Percentiles rank a stretch among this genome's conserved stretches.
Conservation (phyloP, 1,140 invertebrate genomes). For the Fopius arisanus region DNA sequence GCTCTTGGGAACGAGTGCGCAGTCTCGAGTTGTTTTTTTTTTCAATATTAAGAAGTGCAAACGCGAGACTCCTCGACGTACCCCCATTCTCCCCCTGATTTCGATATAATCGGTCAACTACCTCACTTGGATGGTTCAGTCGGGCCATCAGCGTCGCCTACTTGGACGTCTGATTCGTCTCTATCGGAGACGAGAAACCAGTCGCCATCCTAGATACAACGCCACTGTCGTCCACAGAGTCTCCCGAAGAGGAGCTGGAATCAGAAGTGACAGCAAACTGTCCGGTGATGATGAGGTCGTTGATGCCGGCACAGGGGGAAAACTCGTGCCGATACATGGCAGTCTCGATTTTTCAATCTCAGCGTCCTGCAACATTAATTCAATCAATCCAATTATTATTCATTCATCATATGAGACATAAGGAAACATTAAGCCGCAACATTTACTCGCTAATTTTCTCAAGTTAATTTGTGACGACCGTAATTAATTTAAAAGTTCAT, state of each 20-base stretch:
- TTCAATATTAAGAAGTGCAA: neutral
- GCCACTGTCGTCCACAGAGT: conserved; percentile 62
- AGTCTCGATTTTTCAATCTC: conserved; percentile 58
- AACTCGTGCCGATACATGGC: conserved; percentile 49
- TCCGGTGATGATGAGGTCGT: conserved; percentile 50
- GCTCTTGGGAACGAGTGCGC: conserved; percentile 3
- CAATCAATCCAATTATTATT: neutral
- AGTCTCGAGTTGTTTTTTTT: conserved; percentile 9
- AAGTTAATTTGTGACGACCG: too few species aligned
- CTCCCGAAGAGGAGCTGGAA: conserved; percentile 60
- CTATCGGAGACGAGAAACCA: conserved; percentile 63
- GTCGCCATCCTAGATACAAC: conserved; percentile 61
- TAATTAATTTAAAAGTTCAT: too few species aligned
- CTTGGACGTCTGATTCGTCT: conserved; percentile 35
- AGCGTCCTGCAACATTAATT: conserved; percentile 49
- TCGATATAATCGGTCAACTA: conserved; percentile 27
- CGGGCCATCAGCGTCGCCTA: conserved; percentile 21
- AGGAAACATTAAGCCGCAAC: too few species aligned
- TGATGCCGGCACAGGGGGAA: conserved; percentile 40
- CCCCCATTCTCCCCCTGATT: neutral
- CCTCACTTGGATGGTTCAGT: conserved; percentile 16
- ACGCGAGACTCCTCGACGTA: neutral
- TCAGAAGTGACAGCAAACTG: conserved; percentile 55
- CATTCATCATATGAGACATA: neutral
- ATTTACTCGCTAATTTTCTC: too few species aligned